A percentile compares a stretch with the other conserved stretches of the same genome.
phyloP scores from a whole-genome alignment of 1,140 invertebrate genomes.

The Condylostylus longicornis region DNA sequence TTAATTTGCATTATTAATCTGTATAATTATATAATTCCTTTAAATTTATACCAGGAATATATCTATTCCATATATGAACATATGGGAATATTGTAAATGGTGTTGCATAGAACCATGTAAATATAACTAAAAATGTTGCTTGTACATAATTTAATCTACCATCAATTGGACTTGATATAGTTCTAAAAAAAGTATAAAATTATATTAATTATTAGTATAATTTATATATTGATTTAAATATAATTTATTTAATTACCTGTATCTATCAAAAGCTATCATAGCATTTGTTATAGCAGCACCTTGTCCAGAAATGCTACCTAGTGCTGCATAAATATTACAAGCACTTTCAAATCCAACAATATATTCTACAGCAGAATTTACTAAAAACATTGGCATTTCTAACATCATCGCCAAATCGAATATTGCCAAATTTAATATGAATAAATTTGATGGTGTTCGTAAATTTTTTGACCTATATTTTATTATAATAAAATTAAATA shows the following conservation, averaged over 20 bases:
- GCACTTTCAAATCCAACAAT: conserved; percentile 50
- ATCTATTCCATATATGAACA: conserved; percentile 48
- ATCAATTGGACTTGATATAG: conserved; percentile 59
- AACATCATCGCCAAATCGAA: conserved; percentile 60
- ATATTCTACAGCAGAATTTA: conserved; percentile 45
- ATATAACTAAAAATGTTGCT: conserved; percentile 42
- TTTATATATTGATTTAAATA: neutral
- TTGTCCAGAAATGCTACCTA: conserved; percentile 54
- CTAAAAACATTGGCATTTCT: conserved; percentile 56
- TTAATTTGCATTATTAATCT: neutral
- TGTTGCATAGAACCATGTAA: conserved; percentile 55
- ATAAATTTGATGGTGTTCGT: conserved; percentile 63
- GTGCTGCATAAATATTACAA: conserved; percentile 50
- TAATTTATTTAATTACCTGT: conserved; percentile 20
- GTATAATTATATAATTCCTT: neutral
- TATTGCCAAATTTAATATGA: conserved; percentile 60
- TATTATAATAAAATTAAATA: conserved; percentile 6
- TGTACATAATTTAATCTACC: conserved; percentile 50
- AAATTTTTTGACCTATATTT: conserved; percentile 50
- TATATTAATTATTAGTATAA: conserved; percentile 1
- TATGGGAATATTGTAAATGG: conserved; percentile 54
- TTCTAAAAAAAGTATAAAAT: conserved; percentile 21
- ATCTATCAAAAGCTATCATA: conserved; percentile 60
- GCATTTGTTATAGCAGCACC: conserved; percentile 58
- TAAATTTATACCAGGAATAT: conserved; percentile 42